These are phyloP conservation scores for Zenarchopterus dispar DNA, from an alignment of 2,797 vertebrate species.

Conservation along the genomic window DNA sequence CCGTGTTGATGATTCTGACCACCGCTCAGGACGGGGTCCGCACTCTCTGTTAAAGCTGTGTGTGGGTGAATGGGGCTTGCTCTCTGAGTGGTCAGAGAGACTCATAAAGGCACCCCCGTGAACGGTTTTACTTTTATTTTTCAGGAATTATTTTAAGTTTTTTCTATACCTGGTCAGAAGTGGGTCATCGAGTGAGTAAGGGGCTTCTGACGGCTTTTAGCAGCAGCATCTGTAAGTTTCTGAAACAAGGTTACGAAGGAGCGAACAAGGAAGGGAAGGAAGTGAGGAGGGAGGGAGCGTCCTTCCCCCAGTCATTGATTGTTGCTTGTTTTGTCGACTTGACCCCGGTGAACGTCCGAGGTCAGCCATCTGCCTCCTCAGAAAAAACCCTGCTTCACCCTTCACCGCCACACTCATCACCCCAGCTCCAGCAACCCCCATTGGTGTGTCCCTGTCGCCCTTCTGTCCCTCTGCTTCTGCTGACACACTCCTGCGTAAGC, in stretches of 20 bases:
- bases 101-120: not conserved
- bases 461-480: not conserved
- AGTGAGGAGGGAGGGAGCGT: slow-evolving; percentile 21
- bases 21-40: too few species aligned
- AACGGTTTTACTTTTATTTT: not conserved
- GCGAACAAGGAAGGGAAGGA: slow-evolving; percentile 36
- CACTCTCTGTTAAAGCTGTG: too few species aligned
- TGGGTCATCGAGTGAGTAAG: not conserved
- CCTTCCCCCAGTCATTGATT: slow-evolving; percentile 23
- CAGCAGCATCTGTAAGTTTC: not conserved
- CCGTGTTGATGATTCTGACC: too few species aligned
- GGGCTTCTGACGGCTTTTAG: not conserved
- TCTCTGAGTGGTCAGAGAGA: too few species aligned
- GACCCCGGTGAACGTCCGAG: slow-evolving; percentile 50
- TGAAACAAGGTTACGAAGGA: slow-evolving; percentile 16
- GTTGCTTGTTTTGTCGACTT: slow-evolving; percentile 64
- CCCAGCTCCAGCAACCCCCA: slow-evolving; percentile 6
- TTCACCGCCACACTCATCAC: not conserved
- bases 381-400: slow-evolving; percentile 20
- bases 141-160: not conserved
- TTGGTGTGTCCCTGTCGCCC: slow-evolving; percentile 22
- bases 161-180: not conserved
- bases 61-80: too few species aligned
- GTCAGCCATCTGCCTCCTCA: slow-evolving; percentile 69
- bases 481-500: slow-evolving; percentile 3